Percentiles rank a stretch among this genome's conserved stretches.
Evolutionary conservation across 1,140 invertebrate species (phyloP).

Genomic region (Ganaspis sp.): DNA sequence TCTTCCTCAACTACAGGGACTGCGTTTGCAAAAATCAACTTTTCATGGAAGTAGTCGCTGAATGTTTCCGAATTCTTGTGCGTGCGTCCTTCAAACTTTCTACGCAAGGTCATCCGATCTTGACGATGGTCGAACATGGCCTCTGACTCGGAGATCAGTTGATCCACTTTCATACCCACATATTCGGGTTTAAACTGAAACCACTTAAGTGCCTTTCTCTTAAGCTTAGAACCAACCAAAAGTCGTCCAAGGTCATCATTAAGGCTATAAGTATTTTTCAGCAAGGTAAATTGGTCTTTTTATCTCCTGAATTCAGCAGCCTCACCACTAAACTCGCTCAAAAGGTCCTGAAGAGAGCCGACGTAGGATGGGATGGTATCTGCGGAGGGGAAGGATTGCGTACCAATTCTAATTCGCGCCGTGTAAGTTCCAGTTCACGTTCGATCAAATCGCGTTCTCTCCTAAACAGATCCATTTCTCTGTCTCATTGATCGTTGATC

Average conservation of each 20-base stretch:
- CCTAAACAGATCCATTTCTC: not conserved
- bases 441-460: not conserved
- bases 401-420: not conserved
- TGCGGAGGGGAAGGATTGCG: not conserved
- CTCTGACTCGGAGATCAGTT: constrained; percentile 30
- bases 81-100: no score
- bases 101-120: no score
- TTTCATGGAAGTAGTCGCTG: constrained; percentile 33
- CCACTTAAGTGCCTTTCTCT: constrained; percentile 40
- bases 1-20: constrained; percentile 24
- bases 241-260: constrained; percentile 31
- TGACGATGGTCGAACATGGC: not conserved
- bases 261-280: constrained; percentile 21
- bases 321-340: not conserved
- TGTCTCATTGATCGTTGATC: not conserved
- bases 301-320: not conserved
- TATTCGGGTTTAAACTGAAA: constrained; percentile 41
- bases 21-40: constrained; percentile 34
- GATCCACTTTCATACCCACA: not conserved
- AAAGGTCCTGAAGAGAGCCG: not conserved
- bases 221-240: constrained; percentile 41
- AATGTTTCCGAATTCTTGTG: constrained; percentile 33
- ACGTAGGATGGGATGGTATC: not conserved
- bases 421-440: not conserved
- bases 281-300: constrained; percentile 17